Evolutionary conservation across 2,113 vertebrate genomes (phyloP), one percentile per base, ranked within the genome.

Genomic region (Brachyhypopomus occidentalis): DNA sequence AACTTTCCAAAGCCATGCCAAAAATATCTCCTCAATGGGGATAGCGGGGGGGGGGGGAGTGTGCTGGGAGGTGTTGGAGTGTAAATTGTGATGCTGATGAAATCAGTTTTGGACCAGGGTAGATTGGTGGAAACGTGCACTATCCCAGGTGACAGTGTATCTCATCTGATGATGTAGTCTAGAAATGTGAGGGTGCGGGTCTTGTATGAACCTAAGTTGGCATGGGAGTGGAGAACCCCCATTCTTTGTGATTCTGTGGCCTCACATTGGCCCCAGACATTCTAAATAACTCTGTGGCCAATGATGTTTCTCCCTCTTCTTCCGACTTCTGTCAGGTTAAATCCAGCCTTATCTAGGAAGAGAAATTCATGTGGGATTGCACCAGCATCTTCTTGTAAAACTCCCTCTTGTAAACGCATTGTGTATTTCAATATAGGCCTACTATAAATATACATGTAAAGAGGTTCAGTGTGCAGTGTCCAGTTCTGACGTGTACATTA

Each of bases 401-500:
- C 58, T 60, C 19, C n/a, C 58, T 60, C 19, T n/a, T n/a, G n/a
- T 12, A 41, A 52, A 52, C 2, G 45, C 58, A 22, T 8, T 22
- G 6, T 60, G 58, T 9, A 60, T 22, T 60, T 60, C 58, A 60
- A 60, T 60, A 60, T 60, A 60, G 58, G 58, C 20, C 58, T 22
- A 60, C 58, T n/a, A 60, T 60, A 60, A 60, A 60, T 60, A 2
- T 60, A 60, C 58, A 60, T n/a, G 58, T 60, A 60, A 60, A 60
- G n/a, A 60, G 58, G 58, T 60, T 60, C 58, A n/a, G 19, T 22
- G 58, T 60, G 58, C 20, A n/a, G 20, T 60, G n/a, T 19, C 3
- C 58, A 60, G n/a, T 22, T 22, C 20, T 22, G 58, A 60, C 20
- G 19, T 22, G 58, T 60, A 60, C 58, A 22, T 60, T 60, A 60